These are phyloP conservation scores for Macaria liturata DNA, from an alignment of 2,888 invertebrate genomes.

Conservation along the genomic window DNA sequence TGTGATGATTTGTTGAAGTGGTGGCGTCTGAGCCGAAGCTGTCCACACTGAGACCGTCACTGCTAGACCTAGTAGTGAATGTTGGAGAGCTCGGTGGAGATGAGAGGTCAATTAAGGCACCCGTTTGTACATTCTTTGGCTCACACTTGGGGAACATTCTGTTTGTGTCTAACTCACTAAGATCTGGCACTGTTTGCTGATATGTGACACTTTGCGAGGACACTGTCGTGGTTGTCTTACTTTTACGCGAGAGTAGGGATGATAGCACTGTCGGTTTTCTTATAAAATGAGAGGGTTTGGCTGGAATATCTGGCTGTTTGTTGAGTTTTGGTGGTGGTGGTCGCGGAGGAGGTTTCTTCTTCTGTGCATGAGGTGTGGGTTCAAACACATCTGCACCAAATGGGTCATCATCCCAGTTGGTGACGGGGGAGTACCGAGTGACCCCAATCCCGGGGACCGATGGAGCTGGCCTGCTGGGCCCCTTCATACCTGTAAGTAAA, in stretches of 20 bases:
- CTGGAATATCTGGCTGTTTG: slow-evolving; percentile 67
- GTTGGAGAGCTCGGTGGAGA: slow-evolving; percentile 90
- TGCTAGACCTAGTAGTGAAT: slow-evolving; percentile 88
- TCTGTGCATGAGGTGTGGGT: slow-evolving; percentile 73
- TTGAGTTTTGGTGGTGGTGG: slow-evolving; percentile 87
- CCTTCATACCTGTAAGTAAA: slow-evolving; percentile 80
- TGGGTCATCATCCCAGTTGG: slow-evolving; percentile 79
- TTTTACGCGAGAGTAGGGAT: slow-evolving; percentile 68
- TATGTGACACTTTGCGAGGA: slow-evolving; percentile 41
- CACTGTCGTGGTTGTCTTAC: slow-evolving; percentile 44
- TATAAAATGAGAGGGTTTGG: slow-evolving; percentile 80
- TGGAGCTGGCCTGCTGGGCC: slow-evolving; percentile 84
- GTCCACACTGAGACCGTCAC: slow-evolving; percentile 89
- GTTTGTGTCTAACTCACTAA: slow-evolving; percentile 60
- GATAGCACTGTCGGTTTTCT: slow-evolving; percentile 75
- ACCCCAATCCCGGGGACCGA: slow-evolving; percentile 68
- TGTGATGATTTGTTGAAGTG: slow-evolving; percentile 79
- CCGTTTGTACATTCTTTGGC: slow-evolving; percentile 71
- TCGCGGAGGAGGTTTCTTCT: slow-evolving; percentile 88
- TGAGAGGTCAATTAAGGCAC: slow-evolving; percentile 87
- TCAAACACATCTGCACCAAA: slow-evolving; percentile 78
- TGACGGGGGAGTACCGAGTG: slow-evolving; percentile 80
- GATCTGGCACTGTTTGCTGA: slow-evolving; percentile 50
- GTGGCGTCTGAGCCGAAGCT: slow-evolving; percentile 90
- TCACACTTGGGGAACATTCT: slow-evolving; percentile 78